Evolutionary conservation across 1,140 invertebrate genomes (phyloP).

Genomic region (Conus betulinus): DNA sequence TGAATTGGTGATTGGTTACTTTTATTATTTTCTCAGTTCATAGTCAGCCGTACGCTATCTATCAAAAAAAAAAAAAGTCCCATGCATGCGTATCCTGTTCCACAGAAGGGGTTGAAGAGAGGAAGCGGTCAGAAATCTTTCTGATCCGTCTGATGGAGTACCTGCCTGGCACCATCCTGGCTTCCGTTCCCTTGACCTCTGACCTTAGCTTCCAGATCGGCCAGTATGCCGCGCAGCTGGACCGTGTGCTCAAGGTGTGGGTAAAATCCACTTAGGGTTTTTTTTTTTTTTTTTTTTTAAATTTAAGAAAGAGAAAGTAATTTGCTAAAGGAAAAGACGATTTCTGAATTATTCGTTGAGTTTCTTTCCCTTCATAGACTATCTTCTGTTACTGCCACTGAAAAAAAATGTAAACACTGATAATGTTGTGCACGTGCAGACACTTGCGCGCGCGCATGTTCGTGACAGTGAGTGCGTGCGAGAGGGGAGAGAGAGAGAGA

Average conservation of each 20-base stretch:
- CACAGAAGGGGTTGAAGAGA: not conserved
- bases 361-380: not conserved
- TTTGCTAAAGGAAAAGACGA: too few species aligned
- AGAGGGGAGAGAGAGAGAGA: not conserved
- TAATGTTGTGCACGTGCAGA: not conserved
- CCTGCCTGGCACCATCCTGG: slow-evolving; percentile 83
- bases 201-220: slow-evolving; percentile 83
- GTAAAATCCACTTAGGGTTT: not conserved
- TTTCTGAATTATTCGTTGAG: not conserved
- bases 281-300: too few species aligned
- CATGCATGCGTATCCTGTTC: too few species aligned
- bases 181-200: slow-evolving; percentile 78
- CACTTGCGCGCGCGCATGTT: not conserved
- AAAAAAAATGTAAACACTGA: too few species aligned
- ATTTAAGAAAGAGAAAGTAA: too few species aligned
- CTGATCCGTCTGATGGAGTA: slow-evolving; percentile 85
- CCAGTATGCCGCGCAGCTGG: slow-evolving; percentile 81
- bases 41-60: too few species aligned
- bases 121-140: slow-evolving; percentile 70
- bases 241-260: slow-evolving; percentile 80
- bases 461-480: not conserved
- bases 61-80: too few species aligned
- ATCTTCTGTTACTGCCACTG: too few species aligned
- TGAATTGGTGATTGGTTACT: too few species aligned
- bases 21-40: too few species aligned